Evolutionary conservation across 2,797 vertebrate species (phyloP).

Genomic region (Amblyopsis hoosieri): DNA sequence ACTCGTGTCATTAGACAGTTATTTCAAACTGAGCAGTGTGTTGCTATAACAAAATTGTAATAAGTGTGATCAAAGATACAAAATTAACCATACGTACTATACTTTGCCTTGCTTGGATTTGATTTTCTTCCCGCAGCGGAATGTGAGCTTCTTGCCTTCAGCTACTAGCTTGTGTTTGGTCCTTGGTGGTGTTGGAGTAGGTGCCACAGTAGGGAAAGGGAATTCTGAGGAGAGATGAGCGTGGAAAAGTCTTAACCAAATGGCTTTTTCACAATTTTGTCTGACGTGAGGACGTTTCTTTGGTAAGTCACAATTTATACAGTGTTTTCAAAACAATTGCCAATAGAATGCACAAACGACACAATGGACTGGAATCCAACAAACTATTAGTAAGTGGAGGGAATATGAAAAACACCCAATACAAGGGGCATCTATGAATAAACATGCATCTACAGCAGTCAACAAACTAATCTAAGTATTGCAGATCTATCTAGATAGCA

Average conservation of each 20-base stretch:
- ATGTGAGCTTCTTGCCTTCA: conserved; percentile 93
- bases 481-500: too few relatives aligned
- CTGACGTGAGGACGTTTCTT: not conserved
- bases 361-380: too few relatives aligned
- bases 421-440: too few relatives aligned
- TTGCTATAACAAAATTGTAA: not conserved
- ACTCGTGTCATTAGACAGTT: too few relatives aligned
- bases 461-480: too few relatives aligned
- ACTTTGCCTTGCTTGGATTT: conserved; percentile 95
- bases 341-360: too few relatives aligned
- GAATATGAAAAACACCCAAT: too few relatives aligned
- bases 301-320: too few relatives aligned
- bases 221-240: conserved; percentile 78
- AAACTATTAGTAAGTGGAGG: too few relatives aligned
- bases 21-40: not conserved
- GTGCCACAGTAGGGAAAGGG: conserved; percentile 87
- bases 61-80: too few relatives aligned
- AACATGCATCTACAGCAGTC: too few relatives aligned
- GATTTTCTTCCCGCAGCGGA: conserved; percentile 95
- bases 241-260: conserved; percentile 5
- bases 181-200: conserved; percentile 85
- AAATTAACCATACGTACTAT: conserved; percentile 82
- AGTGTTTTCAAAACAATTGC: too few relatives aligned
- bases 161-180: conserved; percentile 91
- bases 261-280: not conserved